Conservation (phyloP, 1,140 invertebrate species). For the Pogonomyrmex californicus region DNA sequence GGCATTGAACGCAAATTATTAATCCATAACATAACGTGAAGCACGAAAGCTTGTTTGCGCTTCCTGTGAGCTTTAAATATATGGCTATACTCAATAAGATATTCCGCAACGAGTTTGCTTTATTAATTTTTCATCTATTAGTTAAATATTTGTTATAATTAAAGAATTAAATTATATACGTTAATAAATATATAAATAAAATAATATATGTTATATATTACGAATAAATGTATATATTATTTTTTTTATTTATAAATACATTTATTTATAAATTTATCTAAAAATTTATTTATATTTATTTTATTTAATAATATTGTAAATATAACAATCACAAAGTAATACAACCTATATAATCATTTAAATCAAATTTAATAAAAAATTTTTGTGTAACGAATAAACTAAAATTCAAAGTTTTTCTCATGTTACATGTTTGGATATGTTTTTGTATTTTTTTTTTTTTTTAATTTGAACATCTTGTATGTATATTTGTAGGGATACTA, state of each 20-base stretch:
- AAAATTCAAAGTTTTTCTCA: not conserved
- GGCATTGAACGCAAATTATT: conserved; percentile 52
- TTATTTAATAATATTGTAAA: not conserved
- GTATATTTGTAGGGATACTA: no score
- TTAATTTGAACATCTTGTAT: not conserved
- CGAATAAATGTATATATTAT: not conserved
- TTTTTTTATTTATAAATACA: not conserved
- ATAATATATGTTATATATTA: not conserved
- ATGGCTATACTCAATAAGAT: not conserved
- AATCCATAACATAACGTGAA: conserved; percentile 32
- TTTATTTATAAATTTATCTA: no score
- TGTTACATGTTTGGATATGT: no score
- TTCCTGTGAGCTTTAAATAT: not conserved
- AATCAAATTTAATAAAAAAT: not conserved
- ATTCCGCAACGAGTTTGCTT: not conserved
- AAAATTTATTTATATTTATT: not conserved
- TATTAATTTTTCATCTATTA: not conserved
- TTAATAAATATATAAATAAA: conserved; percentile 8
- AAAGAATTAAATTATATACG: conserved; percentile 5
- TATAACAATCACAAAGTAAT: not conserved
- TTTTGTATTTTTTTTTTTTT: not conserved
- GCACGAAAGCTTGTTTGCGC: not conserved
- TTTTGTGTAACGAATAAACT: not conserved
- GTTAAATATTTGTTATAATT: not conserved
- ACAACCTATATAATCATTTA: not conserved